Evolutionary conservation across 1,140 invertebrate species (phyloP).

Genomic region (Camponotus vicinus): DNA sequence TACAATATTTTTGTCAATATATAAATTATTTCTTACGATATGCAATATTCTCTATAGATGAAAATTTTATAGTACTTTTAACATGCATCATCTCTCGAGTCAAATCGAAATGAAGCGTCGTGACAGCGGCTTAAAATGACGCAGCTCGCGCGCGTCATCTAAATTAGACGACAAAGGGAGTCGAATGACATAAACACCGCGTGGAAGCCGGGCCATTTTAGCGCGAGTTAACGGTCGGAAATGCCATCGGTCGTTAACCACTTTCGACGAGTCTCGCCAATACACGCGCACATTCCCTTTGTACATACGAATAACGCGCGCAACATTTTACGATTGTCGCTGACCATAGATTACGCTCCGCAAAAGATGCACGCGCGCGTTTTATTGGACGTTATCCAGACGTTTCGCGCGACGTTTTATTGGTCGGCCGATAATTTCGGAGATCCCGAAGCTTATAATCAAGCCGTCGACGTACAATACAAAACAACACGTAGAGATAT

Average conservation of each 20-base stretch:
- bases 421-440: conserved; percentile 44
- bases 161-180: conserved; percentile 67
- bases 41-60: not conserved
- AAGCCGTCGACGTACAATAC: not conserved
- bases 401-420: conserved; percentile 50
- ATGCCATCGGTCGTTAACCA: conserved; percentile 63
- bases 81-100: not conserved
- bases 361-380: conserved; percentile 42
- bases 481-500: not conserved
- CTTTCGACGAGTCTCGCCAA: conserved; percentile 56
- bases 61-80: not conserved
- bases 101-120: not conserved
- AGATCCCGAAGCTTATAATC: conserved; percentile 41
- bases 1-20: not conserved
- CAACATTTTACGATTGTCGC: conserved; percentile 58
- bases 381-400: conserved; percentile 51
- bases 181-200: conserved; percentile 24
- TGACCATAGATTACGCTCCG: conserved; percentile 58
- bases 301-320: conserved; percentile 4
- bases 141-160: conserved; percentile 23
- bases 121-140: conserved; percentile 16
- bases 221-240: conserved; percentile 61
- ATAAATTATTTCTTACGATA: not conserved
- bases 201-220: conserved; percentile 52
- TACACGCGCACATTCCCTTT: not conserved